A percentile compares a stretch with the other conserved stretches of the same genome.
Evolutionary conservation across 2,888 invertebrate species (phyloP).

Genomic region (Zygothrica quintamaculata): DNA sequence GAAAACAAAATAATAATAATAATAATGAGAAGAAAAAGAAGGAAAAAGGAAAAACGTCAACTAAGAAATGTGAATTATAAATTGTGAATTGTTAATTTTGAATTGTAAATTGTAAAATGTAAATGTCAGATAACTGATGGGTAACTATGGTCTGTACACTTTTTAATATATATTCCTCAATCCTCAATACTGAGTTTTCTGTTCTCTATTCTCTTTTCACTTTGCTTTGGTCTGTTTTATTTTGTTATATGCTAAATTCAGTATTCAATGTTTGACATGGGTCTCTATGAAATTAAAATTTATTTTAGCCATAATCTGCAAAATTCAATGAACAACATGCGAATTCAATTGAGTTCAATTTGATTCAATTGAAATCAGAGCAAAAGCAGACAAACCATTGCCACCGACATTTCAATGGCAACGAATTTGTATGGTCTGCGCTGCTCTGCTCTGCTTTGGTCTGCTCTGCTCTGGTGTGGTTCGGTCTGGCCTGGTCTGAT

Average conservation of each 20-base stretch:
- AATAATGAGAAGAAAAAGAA: background rate
- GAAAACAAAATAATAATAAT: background rate
- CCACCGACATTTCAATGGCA: slow-evolving; percentile 30
- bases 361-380: slow-evolving; percentile 64
- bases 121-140: slow-evolving; percentile 32
- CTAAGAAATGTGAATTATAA: slow-evolving; percentile 24
- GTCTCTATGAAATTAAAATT: slow-evolving; percentile 68
- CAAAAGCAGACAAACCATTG: slow-evolving; percentile 25
- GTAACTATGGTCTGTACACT: background rate
- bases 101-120: slow-evolving; percentile 18
- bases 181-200: too few relatives aligned
- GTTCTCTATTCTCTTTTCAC: too few relatives aligned
- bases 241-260: too few relatives aligned
- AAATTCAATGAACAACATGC: slow-evolving; percentile 72
- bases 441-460: slow-evolving; percentile 1
- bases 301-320: slow-evolving; percentile 74
- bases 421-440: slow-evolving; percentile 27
- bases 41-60: slow-evolving; percentile 21
- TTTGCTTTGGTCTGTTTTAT: too few relatives aligned
- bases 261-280: slow-evolving; percentile 17
- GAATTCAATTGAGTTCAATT: slow-evolving; percentile 74
- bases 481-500: too few relatives aligned
- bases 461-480: slow-evolving; percentile 1
- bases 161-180: too few relatives aligned
- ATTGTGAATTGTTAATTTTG: slow-evolving; percentile 21